phyloP scores from a whole-genome alignment of 2,888 invertebrate genomes.

The Neocrepidodera transversa region DNA sequence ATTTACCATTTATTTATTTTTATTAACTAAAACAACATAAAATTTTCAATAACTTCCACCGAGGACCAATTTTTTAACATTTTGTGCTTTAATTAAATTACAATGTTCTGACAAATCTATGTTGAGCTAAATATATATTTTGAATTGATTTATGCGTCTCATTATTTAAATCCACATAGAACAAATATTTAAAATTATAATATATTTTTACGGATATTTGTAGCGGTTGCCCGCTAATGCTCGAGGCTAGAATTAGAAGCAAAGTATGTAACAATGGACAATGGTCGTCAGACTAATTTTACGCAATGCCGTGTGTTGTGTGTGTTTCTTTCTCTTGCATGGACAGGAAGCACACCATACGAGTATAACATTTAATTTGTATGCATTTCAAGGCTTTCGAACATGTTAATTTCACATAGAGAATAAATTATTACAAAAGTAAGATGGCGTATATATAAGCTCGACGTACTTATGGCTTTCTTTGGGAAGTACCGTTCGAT shows the following conservation, averaged over 20 bases:
- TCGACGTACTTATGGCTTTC: conserved; percentile 25
- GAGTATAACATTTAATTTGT: conserved; percentile 56
- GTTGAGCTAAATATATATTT: too few relatives aligned
- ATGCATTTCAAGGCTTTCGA: conserved; percentile 52
- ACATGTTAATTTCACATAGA: conserved; percentile 39
- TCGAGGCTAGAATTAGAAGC: background rate
- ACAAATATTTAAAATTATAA: too few relatives aligned
- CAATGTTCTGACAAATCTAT: too few relatives aligned
- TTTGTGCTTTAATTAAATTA: too few relatives aligned
- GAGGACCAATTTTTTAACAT: too few relatives aligned
- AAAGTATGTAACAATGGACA: conserved; percentile 10
- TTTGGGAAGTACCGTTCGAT: conserved; percentile 29
- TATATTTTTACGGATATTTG: background rate
- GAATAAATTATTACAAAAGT: conserved; percentile 37
- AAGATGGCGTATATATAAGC: conserved; percentile 32
- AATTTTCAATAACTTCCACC: too few relatives aligned
- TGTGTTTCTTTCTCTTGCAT: conserved; percentile 44
- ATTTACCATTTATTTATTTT: too few relatives aligned
- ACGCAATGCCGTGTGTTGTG: conserved; percentile 46
- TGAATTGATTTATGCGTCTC: too few relatives aligned
- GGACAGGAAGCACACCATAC: conserved; percentile 55
- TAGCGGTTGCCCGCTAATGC: background rate
- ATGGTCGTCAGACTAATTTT: conserved; percentile 33
- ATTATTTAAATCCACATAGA: too few relatives aligned
- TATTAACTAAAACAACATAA: too few relatives aligned